These are phyloP conservation scores for Anguilla rostrata DNA, from an alignment of 2,113 vertebrate species.

Conservation along the genomic window DNA sequence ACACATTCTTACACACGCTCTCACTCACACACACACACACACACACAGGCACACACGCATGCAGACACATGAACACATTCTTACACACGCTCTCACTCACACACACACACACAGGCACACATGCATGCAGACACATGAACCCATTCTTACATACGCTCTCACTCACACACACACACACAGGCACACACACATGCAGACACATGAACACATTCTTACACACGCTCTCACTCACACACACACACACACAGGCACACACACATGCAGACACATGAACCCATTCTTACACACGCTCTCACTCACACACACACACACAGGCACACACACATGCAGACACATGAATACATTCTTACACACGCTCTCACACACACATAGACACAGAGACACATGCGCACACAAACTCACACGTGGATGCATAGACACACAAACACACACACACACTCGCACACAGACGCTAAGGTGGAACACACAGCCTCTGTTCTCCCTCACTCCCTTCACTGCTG, in stretches of 20 bases:
- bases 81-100: too few species aligned
- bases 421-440: background rate
- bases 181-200: background rate
- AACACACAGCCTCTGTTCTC: background rate
- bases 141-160: background rate
- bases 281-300: too few species aligned
- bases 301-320: background rate
- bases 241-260: too few species aligned
- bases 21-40: too few species aligned
- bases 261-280: too few species aligned
- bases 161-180: constrained; percentile 19
- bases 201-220: too few species aligned
- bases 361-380: background rate
- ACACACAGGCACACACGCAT: background rate
- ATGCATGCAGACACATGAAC: too few species aligned
- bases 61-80: background rate
- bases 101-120: too few species aligned
- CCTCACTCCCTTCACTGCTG: background rate
- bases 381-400: background rate
- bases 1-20: background rate
- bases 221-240: too few species aligned
- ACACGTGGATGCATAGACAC: background rate
- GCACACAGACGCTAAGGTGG: background rate
- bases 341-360: background rate
- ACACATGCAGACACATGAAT: too few species aligned